Conservation (phyloP, 2,113 vertebrate species). For the Pyrgilauda ruficollis region DNA sequence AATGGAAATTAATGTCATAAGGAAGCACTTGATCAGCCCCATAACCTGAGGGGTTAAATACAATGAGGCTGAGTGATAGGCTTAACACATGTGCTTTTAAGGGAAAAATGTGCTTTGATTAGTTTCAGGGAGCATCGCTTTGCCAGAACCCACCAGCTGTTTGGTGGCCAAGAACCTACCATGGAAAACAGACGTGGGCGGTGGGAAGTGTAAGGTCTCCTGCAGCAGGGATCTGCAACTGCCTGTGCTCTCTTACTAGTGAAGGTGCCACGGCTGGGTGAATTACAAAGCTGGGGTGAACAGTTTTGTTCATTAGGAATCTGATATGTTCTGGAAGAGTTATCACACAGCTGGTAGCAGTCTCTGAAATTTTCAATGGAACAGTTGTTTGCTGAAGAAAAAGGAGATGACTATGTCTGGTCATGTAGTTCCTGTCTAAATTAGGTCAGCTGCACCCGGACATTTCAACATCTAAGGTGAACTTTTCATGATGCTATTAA, state of each 20-base stretch:
- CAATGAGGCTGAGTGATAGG: background rate
- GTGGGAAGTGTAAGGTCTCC: background rate
- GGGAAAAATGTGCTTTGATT: background rate
- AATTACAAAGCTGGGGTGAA: background rate
- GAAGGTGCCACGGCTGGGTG: background rate
- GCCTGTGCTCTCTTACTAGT: background rate
- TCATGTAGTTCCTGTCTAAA: background rate
- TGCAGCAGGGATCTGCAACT: background rate
- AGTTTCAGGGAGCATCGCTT: background rate
- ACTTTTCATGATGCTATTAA: background rate
- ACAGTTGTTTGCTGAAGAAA: background rate
- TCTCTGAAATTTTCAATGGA: background rate
- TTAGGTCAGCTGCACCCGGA: background rate
- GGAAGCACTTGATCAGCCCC: background rate
- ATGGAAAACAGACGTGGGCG: rapidly evolving
- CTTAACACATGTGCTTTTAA: background rate
- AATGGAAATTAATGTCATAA: background rate
- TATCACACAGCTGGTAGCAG: background rate
- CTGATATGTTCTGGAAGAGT: background rate
- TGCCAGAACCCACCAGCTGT: background rate
- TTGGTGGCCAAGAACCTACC: background rate
- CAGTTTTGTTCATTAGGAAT: background rate
- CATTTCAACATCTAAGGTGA: background rate
- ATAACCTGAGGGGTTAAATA: background rate
- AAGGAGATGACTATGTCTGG: background rate